A percentile compares a stretch with the other conserved stretches of the same genome.
Conservation (phyloP, 2,888 invertebrate species). For the Linhomoeus sp. region DNA sequence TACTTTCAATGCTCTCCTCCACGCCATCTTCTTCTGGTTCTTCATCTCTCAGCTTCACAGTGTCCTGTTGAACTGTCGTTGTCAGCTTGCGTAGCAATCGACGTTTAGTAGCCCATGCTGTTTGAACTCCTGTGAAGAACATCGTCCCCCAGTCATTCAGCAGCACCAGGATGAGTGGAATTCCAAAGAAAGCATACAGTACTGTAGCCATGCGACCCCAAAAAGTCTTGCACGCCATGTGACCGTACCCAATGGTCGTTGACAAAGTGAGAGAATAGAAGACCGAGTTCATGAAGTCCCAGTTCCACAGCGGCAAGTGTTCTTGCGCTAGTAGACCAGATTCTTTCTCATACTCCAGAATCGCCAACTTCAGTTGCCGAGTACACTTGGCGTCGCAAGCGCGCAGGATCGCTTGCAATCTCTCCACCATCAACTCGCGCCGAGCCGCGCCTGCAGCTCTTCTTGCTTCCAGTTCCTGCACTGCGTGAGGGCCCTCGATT, state of each 20-base stretch:
- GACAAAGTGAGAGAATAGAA: slow-evolving; percentile 20
- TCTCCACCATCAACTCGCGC: too few species aligned
- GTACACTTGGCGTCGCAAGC: too few species aligned
- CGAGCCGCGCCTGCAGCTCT: too few species aligned
- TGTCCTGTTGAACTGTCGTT: too few species aligned
- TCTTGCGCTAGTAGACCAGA: neutral
- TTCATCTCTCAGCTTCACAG: too few species aligned
- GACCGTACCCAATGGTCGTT: slow-evolving; percentile 56
- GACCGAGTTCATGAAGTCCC: slow-evolving; percentile 22
- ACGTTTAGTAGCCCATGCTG: slow-evolving; percentile 9
- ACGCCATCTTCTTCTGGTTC: too few species aligned
- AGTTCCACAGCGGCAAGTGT: slow-evolving; percentile 10
- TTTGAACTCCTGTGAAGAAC: slow-evolving; percentile 33
- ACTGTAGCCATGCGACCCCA: slow-evolving; percentile 69
- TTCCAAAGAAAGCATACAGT: slow-evolving; percentile 75
- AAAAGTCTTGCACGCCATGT: slow-evolving; percentile 66
- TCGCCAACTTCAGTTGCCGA: neutral
- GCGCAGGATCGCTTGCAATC: too few species aligned
- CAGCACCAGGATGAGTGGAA: slow-evolving; percentile 77
- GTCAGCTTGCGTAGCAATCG: too few species aligned
- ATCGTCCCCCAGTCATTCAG: slow-evolving; percentile 81
- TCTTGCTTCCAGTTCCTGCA: too few species aligned
- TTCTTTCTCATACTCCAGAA: neutral
- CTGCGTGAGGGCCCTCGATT: slow-evolving; percentile 6
- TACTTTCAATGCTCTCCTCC: too few species aligned